Base-by-base conservation (phyloP, 2,797 vertebrate genomes). In the Pelochelys cantorii region DNA sequence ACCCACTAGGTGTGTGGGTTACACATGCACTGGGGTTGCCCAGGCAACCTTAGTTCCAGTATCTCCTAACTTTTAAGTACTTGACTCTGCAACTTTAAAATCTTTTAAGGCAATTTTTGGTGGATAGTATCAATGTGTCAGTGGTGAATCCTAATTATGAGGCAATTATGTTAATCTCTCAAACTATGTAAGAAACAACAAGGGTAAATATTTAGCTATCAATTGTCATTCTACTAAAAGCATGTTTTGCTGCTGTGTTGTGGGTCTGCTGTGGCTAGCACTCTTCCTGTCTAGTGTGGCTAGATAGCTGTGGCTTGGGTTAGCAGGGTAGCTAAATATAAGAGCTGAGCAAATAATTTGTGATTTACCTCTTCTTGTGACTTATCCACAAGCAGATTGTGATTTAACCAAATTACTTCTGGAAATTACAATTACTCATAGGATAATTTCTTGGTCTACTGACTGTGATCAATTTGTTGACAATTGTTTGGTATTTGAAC, bases 61-160 rank as follows among this genome's bases (percentile, higher is more conserved):
- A 53, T 65, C 22, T 5, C 48, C 65, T 53, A 57, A 57, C 17
- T 90, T 94, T 87, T 81, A 83, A 93, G n/a, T 86, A 81, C 81
- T 93, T 2, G 4, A 83, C 79, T 91, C 93, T 52, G 79, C 77
- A 93, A 82, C 10, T 20, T 94, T 84, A 77, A 29, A 25, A 20
- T 85, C 81, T 91, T n/a, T 29, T 71, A 65, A 88, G 87, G 85
- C 77, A 20, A 0, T 88, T 48, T 7, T 77, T 71, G 87, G 29
- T 57, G 8, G 59, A 53, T 1, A 55, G 81, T 71, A 83, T 80
- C 42, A 48, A 20, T 92, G 68, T 42, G 20, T 90, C 77, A 81
- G 81, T 17, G 48, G 81, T 81, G 81, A 94, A 92, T 92, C 90
- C 4, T 86, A 81, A 5, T 86, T 92, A 84, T 91, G 93, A 92